Evolutionary conservation across 2,113 vertebrate species (phyloP), one percentile per base, ranked within the genome.

Genomic region (Glaucomys volans): DNA sequence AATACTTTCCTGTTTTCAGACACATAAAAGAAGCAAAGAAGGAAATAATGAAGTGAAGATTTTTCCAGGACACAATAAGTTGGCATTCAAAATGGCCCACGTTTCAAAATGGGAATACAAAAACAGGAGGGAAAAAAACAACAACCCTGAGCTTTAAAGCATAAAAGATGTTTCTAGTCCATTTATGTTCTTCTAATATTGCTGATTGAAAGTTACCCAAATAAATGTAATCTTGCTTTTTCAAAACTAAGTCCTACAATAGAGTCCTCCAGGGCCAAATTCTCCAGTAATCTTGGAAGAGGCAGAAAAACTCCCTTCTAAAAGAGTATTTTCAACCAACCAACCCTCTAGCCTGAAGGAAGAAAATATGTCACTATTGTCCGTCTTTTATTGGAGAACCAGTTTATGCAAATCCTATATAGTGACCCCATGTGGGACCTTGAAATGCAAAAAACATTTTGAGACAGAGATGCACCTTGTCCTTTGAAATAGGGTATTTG

Each of bases 1-100:
- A 95, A 93, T 40, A 30, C 10, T 85, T 88, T 93, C 32, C 75
- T 76, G 47, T 84, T 83, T 88, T 69, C 75, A 87, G 66, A 22
- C n/a, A 66, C 17, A 35, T 82, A 71, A 81, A 80, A 54, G 22
- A 64, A 42, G 20, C 40, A 52, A 83, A 35, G 35, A 87, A 94
- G 50, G 42, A 66, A 75, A 71, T 94, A 59, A 86, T 79, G 71
- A 91, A 74, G 18, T 52, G 2, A 71, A 47, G n/a, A 52, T 47
- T 94, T 94, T 92, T 95, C 52, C 35, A 32, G 71, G 44, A 30
- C 50, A 81, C 35, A 72, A 80, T 75, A 37, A 95, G 80, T 62
- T 77, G 30, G 18, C 35, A 37, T 79, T 84, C 44, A 82, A 62
- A 88, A 69, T 71, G 35, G 66, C 64, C 37, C 35, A 88, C 28